Conservation (phyloP, 2,797 vertebrate genomes). For the Chrysolophus pictus region DNA sequence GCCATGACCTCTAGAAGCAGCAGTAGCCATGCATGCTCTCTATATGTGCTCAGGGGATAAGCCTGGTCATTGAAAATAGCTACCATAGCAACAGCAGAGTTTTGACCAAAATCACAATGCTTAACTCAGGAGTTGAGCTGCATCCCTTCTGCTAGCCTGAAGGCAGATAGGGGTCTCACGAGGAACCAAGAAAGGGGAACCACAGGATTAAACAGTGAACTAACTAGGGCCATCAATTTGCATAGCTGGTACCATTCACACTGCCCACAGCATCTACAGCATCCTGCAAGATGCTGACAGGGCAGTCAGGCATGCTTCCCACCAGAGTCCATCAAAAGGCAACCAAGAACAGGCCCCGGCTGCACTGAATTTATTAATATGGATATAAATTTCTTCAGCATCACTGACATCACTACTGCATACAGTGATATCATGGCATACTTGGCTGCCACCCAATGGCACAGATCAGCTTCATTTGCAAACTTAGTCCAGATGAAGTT, state of each 20-base stretch:
- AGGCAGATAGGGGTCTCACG: neutral
- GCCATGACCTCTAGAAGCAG: neutral
- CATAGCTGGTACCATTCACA: neutral
- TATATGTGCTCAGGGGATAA: neutral
- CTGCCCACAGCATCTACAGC: neutral
- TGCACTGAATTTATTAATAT: neutral
- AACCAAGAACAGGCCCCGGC: neutral
- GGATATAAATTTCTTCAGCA: neutral
- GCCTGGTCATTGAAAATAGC: neutral
- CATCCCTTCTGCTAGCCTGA: too few relatives aligned
- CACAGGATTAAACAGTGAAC: neutral
- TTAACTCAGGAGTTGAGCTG: neutral
- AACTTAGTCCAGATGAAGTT: neutral
- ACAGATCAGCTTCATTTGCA: neutral
- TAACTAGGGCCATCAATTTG: neutral
- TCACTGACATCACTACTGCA: neutral
- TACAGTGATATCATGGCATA: neutral
- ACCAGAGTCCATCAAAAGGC: neutral
- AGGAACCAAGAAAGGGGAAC: neutral
- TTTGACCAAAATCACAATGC: neutral
- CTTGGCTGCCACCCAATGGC: neutral
- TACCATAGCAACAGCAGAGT: accelerated
- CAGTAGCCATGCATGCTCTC: neutral
- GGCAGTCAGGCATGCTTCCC: neutral
- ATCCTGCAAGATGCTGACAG: neutral